A percentile compares a stretch with the other conserved stretches of the same genome.
These are phyloP conservation scores for Drosophila affinis DNA, from an alignment of 2,888 invertebrate genomes.

Conservation along the genomic window DNA sequence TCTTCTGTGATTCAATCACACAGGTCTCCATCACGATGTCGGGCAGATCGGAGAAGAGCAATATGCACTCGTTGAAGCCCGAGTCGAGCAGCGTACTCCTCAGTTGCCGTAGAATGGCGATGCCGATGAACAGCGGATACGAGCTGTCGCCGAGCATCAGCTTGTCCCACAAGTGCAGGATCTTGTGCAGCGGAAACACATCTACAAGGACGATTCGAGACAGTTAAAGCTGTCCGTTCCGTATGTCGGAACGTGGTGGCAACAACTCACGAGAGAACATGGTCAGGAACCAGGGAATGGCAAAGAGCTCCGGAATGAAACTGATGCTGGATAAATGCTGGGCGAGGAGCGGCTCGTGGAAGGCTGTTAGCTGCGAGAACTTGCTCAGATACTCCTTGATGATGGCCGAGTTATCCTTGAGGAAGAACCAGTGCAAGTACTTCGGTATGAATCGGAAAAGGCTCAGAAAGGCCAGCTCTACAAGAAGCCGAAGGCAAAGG, in stretches of 20 bases:
- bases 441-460: constrained; percentile 97
- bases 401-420: constrained; percentile 97
- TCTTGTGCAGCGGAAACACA: constrained; percentile 98
- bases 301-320: constrained; percentile 98
- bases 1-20: constrained; percentile 93
- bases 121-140: constrained; percentile 96
- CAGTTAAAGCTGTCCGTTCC: background rate
- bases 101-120: constrained; percentile 95
- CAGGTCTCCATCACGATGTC: constrained; percentile 98
- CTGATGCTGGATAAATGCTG: constrained; percentile 96
- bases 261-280: constrained; percentile 97
- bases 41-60: constrained; percentile 98
- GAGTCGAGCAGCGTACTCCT: constrained; percentile 92
- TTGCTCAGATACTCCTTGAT: constrained; percentile 99
- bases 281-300: constrained; percentile 99
- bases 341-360: constrained; percentile 96
- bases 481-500: constrained; percentile 70
- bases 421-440: constrained; percentile 97
- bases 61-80: constrained; percentile 99
- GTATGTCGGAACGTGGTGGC: background rate
- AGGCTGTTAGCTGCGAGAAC: constrained; percentile 97
- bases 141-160: constrained; percentile 95
- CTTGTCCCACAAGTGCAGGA: constrained; percentile 99
- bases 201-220: constrained; percentile 86
- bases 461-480: constrained; percentile 97